Base-by-base conservation (phyloP, 1,140 invertebrate species). In the Asobara japonica region DNA sequence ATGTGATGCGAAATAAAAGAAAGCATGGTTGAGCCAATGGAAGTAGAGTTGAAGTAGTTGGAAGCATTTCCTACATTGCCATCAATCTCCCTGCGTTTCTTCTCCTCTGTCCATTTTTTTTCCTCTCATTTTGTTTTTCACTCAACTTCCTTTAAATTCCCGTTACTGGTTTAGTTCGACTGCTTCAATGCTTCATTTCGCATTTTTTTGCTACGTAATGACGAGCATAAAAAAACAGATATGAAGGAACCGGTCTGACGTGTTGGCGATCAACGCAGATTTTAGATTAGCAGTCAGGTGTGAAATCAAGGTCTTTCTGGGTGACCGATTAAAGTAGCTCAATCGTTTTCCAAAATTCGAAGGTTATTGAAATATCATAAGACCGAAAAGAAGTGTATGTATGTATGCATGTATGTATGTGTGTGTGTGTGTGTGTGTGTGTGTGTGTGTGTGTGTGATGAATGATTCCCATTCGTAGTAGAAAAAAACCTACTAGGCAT, bases 91-190 rank as follows among this genome's bases (percentile, higher is more conserved):
- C 38, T 66, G 18, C 7, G 29, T 48, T 48, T 48, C 25, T 25
- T 62, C 31, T 62, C 31, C 22, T 18, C 56, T 22, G 7, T 8
- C 3, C 7, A 13, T 64, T 36, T 16, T 38, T 20, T 38, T 38
- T 41, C 33, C 33, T 65, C 33, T 4, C n/a, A 3, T 27, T 18
- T 29, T 2, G 10, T 68, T 31, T 31, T 56, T 10, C 45, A n/a
- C 16, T 56, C 27, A 27, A 48, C 22, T 66, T 48, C 65, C 36
- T 41, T 45, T 25, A 45, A 68, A 45, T 31, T 68, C 41, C 66
- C 45, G 66, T 68, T 68, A 68, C 30, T 68, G 41, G 25, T 48
- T 30, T 56, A 56, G 20, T 68, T 68, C 41, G 20, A 48, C 51
- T 68, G 45, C 29, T 56, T n/a, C 11, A 56, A 18, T 45, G 41